phyloP scores from a whole-genome alignment of 2,888 invertebrate genomes.

The Conomelus anceps region DNA sequence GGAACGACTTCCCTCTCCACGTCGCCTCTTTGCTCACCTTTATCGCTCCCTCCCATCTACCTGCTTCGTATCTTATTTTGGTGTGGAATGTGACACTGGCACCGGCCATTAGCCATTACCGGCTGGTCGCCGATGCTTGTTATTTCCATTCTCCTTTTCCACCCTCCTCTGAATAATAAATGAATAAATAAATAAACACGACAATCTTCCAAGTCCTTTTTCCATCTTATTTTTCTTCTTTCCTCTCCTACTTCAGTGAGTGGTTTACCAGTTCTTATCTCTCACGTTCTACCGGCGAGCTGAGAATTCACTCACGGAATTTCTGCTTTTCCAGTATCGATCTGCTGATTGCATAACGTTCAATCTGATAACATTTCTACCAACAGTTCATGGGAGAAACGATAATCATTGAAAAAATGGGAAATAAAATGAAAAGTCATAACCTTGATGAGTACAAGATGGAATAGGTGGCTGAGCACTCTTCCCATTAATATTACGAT shows the following conservation, averaged over 20 bases:
- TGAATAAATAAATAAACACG: background rate
- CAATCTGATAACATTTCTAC: background rate
- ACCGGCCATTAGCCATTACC: background rate
- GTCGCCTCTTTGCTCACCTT: background rate
- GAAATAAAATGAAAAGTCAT: background rate
- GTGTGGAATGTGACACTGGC: background rate
- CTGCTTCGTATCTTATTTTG: background rate
- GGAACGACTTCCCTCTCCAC: background rate
- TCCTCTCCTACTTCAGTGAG: background rate
- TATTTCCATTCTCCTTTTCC: background rate
- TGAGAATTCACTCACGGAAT: background rate
- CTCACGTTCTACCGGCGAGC: background rate
- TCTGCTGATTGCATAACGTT: background rate
- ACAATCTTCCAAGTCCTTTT: background rate
- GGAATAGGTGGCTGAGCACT: background rate
- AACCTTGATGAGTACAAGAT: background rate
- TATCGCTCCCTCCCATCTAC: background rate
- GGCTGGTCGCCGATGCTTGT: background rate
- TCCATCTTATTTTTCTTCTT: too few relatives aligned
- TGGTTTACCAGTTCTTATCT: background rate
- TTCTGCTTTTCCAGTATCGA: background rate
- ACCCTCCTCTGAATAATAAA: background rate
- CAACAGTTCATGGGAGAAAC: background rate
- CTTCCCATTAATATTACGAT: too few relatives aligned
- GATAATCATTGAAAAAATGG: background rate